Percentiles rank a stretch among this genome's conserved stretches.
Evolutionary conservation across 1,140 invertebrate genomes (phyloP).

Genomic region (Sesamia nonagrioides): DNA sequence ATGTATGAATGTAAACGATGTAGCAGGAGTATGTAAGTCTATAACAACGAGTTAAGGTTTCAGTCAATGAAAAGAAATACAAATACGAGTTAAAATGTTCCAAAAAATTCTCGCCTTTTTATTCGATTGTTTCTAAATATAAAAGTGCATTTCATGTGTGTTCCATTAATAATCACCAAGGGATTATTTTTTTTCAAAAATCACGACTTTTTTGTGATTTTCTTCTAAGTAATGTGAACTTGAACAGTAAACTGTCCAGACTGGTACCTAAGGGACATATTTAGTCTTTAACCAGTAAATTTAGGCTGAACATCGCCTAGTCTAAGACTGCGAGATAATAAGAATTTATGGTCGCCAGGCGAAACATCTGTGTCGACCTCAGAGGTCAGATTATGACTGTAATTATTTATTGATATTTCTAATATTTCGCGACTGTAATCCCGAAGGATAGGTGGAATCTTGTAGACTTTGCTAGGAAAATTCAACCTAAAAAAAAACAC

Average conservation of each 20-base stretch:
- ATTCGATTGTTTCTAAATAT: background rate
- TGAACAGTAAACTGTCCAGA: conserved; percentile 1
- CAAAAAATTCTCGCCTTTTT: background rate
- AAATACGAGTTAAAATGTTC: conserved; percentile 1
- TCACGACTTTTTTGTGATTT: background rate
- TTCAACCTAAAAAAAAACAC: too few relatives aligned
- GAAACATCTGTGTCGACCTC: conserved; percentile 8
- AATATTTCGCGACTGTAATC: conserved; percentile 7
- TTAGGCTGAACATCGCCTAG: background rate
- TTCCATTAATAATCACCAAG: background rate
- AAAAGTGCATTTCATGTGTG: background rate
- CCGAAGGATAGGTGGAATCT: background rate
- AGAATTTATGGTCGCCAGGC: background rate
- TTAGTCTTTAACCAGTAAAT: conserved; percentile 5
- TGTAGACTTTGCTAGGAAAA: background rate
- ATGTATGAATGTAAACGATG: too few relatives aligned
- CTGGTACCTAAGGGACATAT: conserved; percentile 3
- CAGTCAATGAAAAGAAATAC: background rate
- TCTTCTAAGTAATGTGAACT: background rate
- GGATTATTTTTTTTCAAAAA: background rate
- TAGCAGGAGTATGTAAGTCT: too few relatives aligned
- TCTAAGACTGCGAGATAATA: conserved; percentile 22
- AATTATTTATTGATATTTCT: conserved; percentile 12
- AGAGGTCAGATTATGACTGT: conserved; percentile 1
- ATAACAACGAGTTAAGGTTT: background rate